phyloP scores from a whole-genome alignment of 2,888 invertebrate species.

The Himalopsyche tibetana region DNA sequence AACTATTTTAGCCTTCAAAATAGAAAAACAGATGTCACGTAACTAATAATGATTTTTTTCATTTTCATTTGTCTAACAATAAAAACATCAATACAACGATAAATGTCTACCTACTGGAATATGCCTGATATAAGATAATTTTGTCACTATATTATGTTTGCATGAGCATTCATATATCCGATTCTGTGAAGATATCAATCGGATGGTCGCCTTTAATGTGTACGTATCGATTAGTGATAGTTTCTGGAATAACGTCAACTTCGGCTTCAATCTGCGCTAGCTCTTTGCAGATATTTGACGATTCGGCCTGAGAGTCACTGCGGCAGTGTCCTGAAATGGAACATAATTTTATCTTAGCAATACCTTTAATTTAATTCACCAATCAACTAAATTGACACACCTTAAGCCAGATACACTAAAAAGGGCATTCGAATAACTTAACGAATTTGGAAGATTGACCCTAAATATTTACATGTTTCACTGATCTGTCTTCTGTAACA shows the following conservation, averaged over 20 bases:
- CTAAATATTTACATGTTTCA: too few relatives aligned
- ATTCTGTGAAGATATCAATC: constrained; percentile 72
- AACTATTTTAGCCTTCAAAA: too few relatives aligned
- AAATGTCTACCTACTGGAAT: constrained; percentile 34
- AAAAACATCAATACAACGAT: constrained; percentile 35
- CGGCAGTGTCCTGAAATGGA: constrained; percentile 72
- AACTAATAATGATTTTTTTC: not conserved
- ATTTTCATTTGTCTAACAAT: constrained; percentile 18
- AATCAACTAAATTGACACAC: too few relatives aligned
- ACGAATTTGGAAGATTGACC: too few relatives aligned
- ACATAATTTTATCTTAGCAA: too few relatives aligned
- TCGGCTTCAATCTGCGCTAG: constrained; percentile 69
- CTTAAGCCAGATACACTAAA: too few relatives aligned
- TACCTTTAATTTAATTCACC: too few relatives aligned
- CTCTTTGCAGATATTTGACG: constrained; percentile 67
- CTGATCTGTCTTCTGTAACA: too few relatives aligned
- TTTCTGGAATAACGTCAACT: constrained; percentile 67
- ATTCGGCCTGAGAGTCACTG: constrained; percentile 73
- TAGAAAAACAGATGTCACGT: too few relatives aligned
- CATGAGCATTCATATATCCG: constrained; percentile 71
- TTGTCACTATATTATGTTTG: constrained; percentile 4
- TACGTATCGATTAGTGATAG: constrained; percentile 73
- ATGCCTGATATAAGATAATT: constrained; percentile 17
- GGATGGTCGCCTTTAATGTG: constrained; percentile 73
- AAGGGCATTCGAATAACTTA: too few relatives aligned